phyloP scores from a whole-genome alignment of 2,797 vertebrate species.

The Taeniopygia guttata region DNA sequence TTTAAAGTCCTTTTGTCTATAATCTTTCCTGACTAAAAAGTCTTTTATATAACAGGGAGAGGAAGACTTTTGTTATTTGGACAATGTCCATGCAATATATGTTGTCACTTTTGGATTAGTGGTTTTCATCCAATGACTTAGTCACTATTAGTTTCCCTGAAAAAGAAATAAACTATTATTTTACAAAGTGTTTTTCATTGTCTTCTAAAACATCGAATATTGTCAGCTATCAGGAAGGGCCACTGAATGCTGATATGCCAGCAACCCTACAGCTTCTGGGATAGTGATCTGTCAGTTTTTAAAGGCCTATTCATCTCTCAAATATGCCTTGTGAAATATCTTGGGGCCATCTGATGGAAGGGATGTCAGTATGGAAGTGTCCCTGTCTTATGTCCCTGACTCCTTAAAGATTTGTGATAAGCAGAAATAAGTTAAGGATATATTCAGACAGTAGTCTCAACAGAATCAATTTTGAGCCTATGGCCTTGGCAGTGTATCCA shows the following conservation, averaged over 20 bases:
- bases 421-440: not conserved
- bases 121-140: not conserved
- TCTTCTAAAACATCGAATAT: not conserved
- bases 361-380: not conserved
- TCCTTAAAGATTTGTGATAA: not conserved
- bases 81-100: not conserved
- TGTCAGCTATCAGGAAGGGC: not conserved
- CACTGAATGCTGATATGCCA: not conserved
- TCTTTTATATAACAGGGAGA: not conserved
- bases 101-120: not conserved
- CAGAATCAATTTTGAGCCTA: not conserved
- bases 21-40: not conserved
- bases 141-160: not conserved
- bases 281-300: not conserved
- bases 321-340: not conserved
- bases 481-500: not conserved
- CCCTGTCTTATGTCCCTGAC: not conserved
- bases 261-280: not conserved
- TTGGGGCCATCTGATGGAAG: not conserved
- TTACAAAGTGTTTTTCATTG: not conserved
- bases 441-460: not conserved
- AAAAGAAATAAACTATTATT: not conserved
- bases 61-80: not conserved
- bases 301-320: not conserved
- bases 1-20: not conserved